These are phyloP conservation scores for Drosophila birchii DNA, from an alignment of 2,888 invertebrate species.

Conservation along the genomic window DNA sequence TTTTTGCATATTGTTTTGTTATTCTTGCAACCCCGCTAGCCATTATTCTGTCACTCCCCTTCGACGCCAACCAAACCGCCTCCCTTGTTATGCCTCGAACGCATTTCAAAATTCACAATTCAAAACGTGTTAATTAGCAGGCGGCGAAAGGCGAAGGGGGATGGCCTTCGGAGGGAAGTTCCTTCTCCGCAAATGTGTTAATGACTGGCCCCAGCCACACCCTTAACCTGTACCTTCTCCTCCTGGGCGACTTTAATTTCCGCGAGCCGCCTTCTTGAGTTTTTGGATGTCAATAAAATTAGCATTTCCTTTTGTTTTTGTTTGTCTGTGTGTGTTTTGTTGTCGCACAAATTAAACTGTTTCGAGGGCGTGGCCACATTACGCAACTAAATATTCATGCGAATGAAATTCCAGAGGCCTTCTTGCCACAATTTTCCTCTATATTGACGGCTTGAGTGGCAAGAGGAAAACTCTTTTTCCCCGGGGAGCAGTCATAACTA, in stretches of 20 bases:
- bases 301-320: slow-evolving; percentile 77
- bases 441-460: slow-evolving; percentile 32
- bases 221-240: background rate
- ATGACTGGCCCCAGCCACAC: slow-evolving; percentile 62
- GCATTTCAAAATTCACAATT: slow-evolving; percentile 80
- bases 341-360: slow-evolving; percentile 74
- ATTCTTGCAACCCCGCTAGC: slow-evolving; percentile 23
- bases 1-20: slow-evolving; percentile 68
- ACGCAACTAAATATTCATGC: slow-evolving; percentile 81
- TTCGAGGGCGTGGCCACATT: slow-evolving; percentile 50
- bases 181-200: slow-evolving; percentile 72
- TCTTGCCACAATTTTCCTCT: slow-evolving; percentile 11
- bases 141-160: slow-evolving; percentile 29
- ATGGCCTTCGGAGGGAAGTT: slow-evolving; percentile 17
- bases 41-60: slow-evolving; percentile 20
- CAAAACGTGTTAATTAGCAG: slow-evolving; percentile 80
- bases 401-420: slow-evolving; percentile 42
- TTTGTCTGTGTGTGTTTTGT: slow-evolving; percentile 47
- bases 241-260: slow-evolving; percentile 56
- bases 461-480: slow-evolving; percentile 3
- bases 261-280: slow-evolving; percentile 53
- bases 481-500: slow-evolving; percentile 59
- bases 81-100: slow-evolving; percentile 25
- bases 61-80: background rate
- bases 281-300: slow-evolving; percentile 78